Evolutionary conservation across 2,888 invertebrate species (phyloP).

Genomic region (Drosophila aldrichi): DNA sequence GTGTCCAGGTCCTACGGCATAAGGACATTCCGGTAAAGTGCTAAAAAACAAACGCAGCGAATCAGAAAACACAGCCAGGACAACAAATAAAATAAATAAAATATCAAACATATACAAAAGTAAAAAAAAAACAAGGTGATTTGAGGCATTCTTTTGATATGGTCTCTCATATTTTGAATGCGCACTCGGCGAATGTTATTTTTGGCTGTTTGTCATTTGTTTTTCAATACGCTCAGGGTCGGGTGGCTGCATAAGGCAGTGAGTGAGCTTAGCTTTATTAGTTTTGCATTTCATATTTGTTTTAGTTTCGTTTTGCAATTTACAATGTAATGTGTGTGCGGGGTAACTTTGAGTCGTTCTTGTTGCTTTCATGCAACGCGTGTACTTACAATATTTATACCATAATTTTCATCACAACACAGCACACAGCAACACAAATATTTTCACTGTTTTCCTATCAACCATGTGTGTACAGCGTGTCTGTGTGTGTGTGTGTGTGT

Average conservation of each 20-base stretch:
- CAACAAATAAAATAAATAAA: constrained; percentile 12
- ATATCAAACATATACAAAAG: background rate
- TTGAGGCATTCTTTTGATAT: constrained; percentile 56
- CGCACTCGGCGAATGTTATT: constrained; percentile 42
- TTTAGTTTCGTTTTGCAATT: background rate
- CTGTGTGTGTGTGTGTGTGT: background rate
- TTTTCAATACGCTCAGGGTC: background rate
- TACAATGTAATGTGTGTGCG: background rate
- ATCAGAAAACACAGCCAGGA: constrained; percentile 13
- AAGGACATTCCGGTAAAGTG: constrained; percentile 37
- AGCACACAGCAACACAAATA: constrained; percentile 9
- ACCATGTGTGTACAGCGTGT: background rate
- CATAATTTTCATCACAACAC: constrained; percentile 45
- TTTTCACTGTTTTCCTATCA: constrained; percentile 16
- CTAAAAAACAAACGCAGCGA: constrained; percentile 15
- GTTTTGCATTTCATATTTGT: background rate
- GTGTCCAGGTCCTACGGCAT: constrained; percentile 37
- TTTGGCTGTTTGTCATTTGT: constrained; percentile 26
- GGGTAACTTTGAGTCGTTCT: background rate
- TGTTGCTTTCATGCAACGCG: constrained; percentile 36
- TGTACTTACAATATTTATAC: constrained; percentile 58
- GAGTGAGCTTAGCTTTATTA: background rate
- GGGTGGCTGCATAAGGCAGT: background rate
- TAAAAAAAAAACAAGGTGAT: constrained; percentile 50
- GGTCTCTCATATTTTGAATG: constrained; percentile 48